phyloP scores from a whole-genome alignment of 2,113 vertebrate species.

The Athene cunicularia region DNA sequence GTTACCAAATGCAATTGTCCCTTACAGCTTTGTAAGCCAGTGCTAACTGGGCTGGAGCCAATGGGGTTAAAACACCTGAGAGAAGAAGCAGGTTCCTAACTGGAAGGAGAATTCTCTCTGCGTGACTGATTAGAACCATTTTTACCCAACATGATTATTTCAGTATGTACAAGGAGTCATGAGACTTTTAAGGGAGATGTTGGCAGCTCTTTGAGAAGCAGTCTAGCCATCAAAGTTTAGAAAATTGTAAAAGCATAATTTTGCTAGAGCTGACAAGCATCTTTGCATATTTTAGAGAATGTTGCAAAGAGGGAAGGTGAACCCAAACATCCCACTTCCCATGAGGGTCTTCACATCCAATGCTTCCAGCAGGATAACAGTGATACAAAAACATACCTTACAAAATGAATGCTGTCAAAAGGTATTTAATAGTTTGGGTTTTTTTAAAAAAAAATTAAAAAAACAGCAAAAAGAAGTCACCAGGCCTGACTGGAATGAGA shows the following conservation, averaged over 20 bases:
- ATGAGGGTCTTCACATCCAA: not conserved
- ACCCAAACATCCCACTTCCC: not conserved
- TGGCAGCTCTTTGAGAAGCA: not conserved
- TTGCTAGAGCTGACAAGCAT: not conserved
- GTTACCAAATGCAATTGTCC: not conserved
- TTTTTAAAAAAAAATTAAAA: not conserved
- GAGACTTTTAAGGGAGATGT: not conserved
- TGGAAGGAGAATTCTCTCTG: not conserved
- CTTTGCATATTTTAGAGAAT: not conserved
- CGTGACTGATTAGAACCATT: not conserved
- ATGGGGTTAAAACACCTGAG: not conserved
- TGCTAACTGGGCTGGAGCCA: not conserved
- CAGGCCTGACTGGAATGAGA: not conserved
- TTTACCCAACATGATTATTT: not conserved
- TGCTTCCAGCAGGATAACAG: not conserved
- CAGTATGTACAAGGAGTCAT: not conserved
- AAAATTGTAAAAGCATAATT: not conserved
- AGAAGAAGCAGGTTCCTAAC: constrained; percentile 10
- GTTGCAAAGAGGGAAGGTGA: not conserved
- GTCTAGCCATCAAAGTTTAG: not conserved
- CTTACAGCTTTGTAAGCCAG: not conserved
- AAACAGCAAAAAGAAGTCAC: not conserved
- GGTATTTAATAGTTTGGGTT: not conserved
- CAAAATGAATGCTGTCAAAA: not conserved
- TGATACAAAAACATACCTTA: not conserved